Conservation (phyloP, 2,888 invertebrate species). For the Euclidia mi region DNA sequence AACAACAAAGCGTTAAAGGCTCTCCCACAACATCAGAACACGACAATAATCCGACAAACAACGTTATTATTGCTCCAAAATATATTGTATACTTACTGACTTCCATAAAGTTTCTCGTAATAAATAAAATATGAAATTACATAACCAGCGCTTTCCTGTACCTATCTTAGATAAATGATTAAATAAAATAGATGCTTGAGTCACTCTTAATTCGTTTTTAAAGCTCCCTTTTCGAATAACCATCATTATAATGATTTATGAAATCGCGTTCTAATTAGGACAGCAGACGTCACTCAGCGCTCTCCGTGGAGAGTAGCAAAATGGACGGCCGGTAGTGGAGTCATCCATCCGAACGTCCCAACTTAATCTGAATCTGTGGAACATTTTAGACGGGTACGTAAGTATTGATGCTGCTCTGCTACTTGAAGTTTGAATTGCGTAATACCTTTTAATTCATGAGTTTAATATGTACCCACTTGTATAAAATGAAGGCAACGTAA, state of each 20-base stretch:
- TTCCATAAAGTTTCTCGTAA: conserved; percentile 7
- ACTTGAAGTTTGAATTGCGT: too few species aligned
- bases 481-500: too few species aligned
- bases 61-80: conserved; percentile 33
- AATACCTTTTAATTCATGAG: too few species aligned
- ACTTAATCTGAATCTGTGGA: conserved; percentile 50
- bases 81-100: conserved; percentile 26
- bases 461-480: too few species aligned
- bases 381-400: conserved; percentile 46
- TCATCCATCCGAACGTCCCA: conserved; percentile 59
- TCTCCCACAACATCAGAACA: conserved; percentile 21
- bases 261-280: conserved; percentile 73
- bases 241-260: conserved; percentile 78
- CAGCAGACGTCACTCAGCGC: conserved; percentile 71
- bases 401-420: conserved; percentile 27
- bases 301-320: conserved; percentile 66
- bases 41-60: conserved; percentile 45
- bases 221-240: conserved; percentile 58
- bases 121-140: background rate
- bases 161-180: background rate
- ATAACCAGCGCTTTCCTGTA: conserved; percentile 8
- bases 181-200: conserved; percentile 1
- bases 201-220: conserved; percentile 53
- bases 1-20: conserved; percentile 25
- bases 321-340: conserved; percentile 56